These are phyloP conservation scores for Monomorium pharaonis DNA, from an alignment of 1,140 invertebrate species.

Conservation along the genomic window DNA sequence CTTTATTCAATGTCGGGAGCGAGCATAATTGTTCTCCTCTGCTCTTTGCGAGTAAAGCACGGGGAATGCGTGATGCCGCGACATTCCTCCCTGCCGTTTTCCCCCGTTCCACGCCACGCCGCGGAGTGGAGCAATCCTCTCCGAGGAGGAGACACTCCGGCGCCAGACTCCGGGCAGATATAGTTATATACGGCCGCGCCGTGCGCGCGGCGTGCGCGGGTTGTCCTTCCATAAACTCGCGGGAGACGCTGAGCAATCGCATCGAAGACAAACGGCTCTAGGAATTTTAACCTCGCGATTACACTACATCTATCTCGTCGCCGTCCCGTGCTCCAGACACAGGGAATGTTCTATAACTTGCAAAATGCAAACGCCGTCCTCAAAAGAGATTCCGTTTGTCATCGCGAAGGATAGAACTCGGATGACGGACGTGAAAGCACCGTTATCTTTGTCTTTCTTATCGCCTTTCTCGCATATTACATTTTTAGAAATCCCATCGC, in stretches of 20 bases:
- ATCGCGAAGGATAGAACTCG: background rate
- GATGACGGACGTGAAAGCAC: background rate
- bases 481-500: background rate
- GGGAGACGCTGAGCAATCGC: constrained; percentile 48
- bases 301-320: constrained; percentile 38
- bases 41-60: constrained; percentile 23
- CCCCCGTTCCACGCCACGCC: background rate
- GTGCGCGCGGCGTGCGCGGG: background rate
- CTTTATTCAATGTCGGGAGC: background rate
- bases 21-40: constrained; percentile 50
- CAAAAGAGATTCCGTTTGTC: background rate
- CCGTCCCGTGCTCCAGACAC: background rate
- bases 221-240: constrained; percentile 49
- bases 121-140: constrained; percentile 39
- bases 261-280: constrained; percentile 37
- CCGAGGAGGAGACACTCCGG: constrained; percentile 76
- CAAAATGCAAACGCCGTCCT: constrained; percentile 30
- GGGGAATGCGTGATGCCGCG: constrained; percentile 29
- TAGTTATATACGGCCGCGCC: constrained; percentile 32
- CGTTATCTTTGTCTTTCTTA: background rate
- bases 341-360: constrained; percentile 30
- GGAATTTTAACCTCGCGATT: constrained; percentile 53
- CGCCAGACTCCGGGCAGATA: constrained; percentile 72
- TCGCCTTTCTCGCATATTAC: background rate
- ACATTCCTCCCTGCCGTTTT: constrained; percentile 18